These are phyloP conservation scores for Taurulus bubalis DNA, from an alignment of 2,113 vertebrate genomes.

Conservation along the genomic window DNA sequence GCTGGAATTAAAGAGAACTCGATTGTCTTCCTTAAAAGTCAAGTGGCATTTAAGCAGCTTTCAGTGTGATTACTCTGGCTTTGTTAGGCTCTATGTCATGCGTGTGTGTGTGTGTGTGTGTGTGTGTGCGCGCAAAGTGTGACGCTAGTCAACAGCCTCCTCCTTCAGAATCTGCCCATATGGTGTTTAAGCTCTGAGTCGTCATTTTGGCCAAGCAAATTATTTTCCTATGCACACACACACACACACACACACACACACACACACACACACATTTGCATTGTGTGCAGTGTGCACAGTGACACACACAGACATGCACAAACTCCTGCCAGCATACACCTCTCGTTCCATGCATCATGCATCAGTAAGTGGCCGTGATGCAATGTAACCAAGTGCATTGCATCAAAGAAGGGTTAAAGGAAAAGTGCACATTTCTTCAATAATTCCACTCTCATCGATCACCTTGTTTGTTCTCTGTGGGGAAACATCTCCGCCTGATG, in stretches of 20 bases:
- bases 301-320: neutral
- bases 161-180: conserved; percentile 62
- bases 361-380: neutral
- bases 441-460: conserved; percentile 4
- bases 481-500: neutral
- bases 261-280: neutral
- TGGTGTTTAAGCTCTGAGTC: conserved; percentile 62
- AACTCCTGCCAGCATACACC: no score
- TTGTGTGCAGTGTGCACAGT: no score
- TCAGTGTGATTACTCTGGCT: conserved; percentile 16
- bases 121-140: conserved; percentile 33
- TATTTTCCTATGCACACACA: conserved; percentile 27
- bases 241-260: neutral
- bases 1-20: neutral
- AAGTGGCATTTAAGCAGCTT: conserved; percentile 2
- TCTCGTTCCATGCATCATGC: no score
- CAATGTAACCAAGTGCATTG: neutral
- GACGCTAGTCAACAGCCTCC: conserved; percentile 46
- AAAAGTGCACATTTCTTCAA: neutral
- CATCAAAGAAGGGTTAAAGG: neutral
- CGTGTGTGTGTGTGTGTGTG: neutral
- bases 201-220: conserved; percentile 40
- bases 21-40: neutral
- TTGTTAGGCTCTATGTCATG: neutral
- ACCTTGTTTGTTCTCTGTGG: neutral